A percentile compares a stretch with the other conserved stretches of the same genome.
phyloP scores from a whole-genome alignment of 2,797 vertebrate genomes.

The Poeciliopsis gracilis region DNA sequence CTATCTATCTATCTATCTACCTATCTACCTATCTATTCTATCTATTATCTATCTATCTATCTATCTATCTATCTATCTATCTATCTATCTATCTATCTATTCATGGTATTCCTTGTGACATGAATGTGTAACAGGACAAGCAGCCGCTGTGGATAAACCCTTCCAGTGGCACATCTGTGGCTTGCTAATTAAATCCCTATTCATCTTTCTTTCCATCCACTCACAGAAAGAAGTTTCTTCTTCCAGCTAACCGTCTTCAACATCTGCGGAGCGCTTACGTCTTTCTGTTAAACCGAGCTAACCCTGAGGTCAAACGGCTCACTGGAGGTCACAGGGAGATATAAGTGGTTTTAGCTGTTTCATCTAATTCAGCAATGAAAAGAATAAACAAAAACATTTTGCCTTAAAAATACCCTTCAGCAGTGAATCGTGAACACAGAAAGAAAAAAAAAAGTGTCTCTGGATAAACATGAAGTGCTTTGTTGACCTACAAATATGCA shows the following conservation, averaged over 20 bases:
- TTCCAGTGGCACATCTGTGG: not conserved
- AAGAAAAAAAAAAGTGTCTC: not conserved
- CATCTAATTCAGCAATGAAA: not conserved
- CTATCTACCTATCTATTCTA: too few relatives aligned
- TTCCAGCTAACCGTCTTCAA: not conserved
- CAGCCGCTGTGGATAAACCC: not conserved
- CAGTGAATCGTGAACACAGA: not conserved
- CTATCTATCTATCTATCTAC: too few relatives aligned
- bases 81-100: too few relatives aligned
- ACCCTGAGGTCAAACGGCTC: not conserved
- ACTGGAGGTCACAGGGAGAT: not conserved
- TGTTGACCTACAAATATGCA: conserved; percentile 46
- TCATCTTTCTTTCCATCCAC: not conserved
- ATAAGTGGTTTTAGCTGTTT: not conserved
- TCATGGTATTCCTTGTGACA: not conserved
- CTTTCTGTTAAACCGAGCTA: not conserved
- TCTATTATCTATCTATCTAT: too few relatives aligned
- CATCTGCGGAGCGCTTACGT: not conserved
- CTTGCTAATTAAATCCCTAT: not conserved
- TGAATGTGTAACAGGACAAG: not conserved
- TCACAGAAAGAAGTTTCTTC: not conserved
- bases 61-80: too few relatives aligned
- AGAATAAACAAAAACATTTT: not conserved
- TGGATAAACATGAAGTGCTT: conserved; percentile 29
- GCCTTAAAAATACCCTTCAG: not conserved